Evolutionary conservation across 2,797 vertebrate genomes (phyloP), one percentile per base, ranked within the genome.

Genomic region (Xenops minutus): DNA sequence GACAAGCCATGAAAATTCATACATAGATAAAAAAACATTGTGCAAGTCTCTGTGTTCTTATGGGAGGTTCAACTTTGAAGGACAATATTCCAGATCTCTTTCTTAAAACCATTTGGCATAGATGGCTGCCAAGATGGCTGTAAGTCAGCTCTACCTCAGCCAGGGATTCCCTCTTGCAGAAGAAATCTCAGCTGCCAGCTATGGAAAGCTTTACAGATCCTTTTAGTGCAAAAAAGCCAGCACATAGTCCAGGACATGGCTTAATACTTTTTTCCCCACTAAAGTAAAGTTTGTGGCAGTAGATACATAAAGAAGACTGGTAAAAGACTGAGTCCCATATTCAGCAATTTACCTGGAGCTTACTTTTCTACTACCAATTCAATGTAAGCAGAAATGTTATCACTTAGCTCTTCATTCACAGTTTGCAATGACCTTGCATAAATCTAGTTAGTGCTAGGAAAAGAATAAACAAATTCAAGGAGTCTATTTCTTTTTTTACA

Each of bases 131-230:
- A 71, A 55, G 34, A 32, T 48, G 85, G 62, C 88, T 81, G 36
- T 48, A 46, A 89, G 81, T 66, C 81, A 78, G 69, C 39, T 78
- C 66, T 43, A 24, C 54, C 44, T 91, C 85, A 78, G 69, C 81
- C 81, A 85, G 84, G 80, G 89, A 93, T 92, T 92, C 80, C 80
- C 69, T 84, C 62, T 78, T 69, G 44, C 39, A 77, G 61, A 15
- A 64, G 61, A 39, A 71, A 83, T 37, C 49, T 78, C 77, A 67
- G 73, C 46, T 88, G 84, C 44, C 69, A 94, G 24, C n/a, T 66
- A 44, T 66, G 51, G 77, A 84, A 89, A 81, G 52, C 23, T 92
- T 74, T 87, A 64, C 16, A 74, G 34, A 73, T 29, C 18, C 20
- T 81, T 66, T 49, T 21, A 87, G 39, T 59, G 66, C 39, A 84